These are phyloP conservation scores for Odontamblyopus rebecca DNA, from an alignment of 2,797 vertebrate species.

Conservation along the genomic window DNA sequence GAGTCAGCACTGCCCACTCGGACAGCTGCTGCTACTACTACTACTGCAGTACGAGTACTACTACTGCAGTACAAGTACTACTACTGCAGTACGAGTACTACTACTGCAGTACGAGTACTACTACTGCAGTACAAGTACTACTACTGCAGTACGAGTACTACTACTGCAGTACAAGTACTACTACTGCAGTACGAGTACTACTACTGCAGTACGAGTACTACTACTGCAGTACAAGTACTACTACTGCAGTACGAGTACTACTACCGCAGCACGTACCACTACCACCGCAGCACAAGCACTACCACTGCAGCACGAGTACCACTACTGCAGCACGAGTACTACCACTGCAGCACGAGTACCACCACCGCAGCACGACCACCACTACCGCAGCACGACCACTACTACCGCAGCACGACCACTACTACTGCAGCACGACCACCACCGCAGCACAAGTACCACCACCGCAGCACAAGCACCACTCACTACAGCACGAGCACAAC, in stretches of 20 bases:
- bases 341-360: too few species aligned
- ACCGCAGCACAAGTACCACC: background rate
- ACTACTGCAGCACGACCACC: too few species aligned
- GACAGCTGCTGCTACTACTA: background rate
- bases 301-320: too few species aligned
- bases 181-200: background rate
- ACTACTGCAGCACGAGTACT: too few species aligned
- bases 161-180: background rate
- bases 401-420: too few species aligned
- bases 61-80: background rate
- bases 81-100: background rate
- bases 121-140: background rate
- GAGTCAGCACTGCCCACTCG: slow-evolving; percentile 39
- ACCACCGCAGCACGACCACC: too few species aligned
- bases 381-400: too few species aligned
- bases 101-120: background rate
- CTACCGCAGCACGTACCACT: background rate
- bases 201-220: background rate
- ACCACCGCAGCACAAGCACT: background rate
- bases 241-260: background rate
- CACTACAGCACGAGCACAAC: too few species aligned
- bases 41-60: background rate
- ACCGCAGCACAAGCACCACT: background rate
- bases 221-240: background rate
- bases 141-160: background rate